Base-by-base conservation (phyloP, 2,113 vertebrate genomes). In the Chaetodon trifascialis region DNA sequence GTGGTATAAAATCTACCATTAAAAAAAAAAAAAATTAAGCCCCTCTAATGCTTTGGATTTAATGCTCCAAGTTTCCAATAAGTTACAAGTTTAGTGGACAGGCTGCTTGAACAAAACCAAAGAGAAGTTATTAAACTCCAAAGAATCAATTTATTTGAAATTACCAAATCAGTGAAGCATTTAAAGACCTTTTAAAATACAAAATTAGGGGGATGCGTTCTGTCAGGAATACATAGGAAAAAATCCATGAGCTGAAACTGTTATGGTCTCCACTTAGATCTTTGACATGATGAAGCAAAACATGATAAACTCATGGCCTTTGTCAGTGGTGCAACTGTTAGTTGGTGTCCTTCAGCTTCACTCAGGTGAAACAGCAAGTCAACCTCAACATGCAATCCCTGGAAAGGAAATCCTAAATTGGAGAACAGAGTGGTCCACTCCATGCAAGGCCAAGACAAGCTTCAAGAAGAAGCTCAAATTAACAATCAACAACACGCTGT, bases 51-150 rank as follows among this genome's bases (percentile, higher is more conserved):
- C 47, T 36, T 56, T 14, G 4, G 66, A 67, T 67, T 56, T 71
- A 75, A 4, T 16, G 59, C 65, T 63, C 76, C 8, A 49, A 52
- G 21, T 63, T 56, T 80, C 0, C 40, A 40, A 0, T 73, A 4
- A 19, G 75, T 44, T 75, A 30, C 38, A 47, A 63, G 66, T 75
- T 79, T 71, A 79, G 46, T 34, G 38, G 47, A 72, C 46, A 63
- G 4, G 75, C 64, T 16, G 70, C 44, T 44, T 42, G 59, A 60
- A 74, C 51, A 74, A 30, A 69, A 38, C 19, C 19, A 19, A n/a
- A 69, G n/a, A 15, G 1, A 52, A 69, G 25, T 52, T n/a, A 54
- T 60, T 19, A 64, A 42, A 64, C 38, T n/a, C 42, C 7, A 10
- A 21, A 40, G 5, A n/a, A n/a, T 15, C 12, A 1, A 56, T 38